These are phyloP conservation scores for Aeoliscus strigatus DNA, from an alignment of 2,797 vertebrate species.

Conservation along the genomic window DNA sequence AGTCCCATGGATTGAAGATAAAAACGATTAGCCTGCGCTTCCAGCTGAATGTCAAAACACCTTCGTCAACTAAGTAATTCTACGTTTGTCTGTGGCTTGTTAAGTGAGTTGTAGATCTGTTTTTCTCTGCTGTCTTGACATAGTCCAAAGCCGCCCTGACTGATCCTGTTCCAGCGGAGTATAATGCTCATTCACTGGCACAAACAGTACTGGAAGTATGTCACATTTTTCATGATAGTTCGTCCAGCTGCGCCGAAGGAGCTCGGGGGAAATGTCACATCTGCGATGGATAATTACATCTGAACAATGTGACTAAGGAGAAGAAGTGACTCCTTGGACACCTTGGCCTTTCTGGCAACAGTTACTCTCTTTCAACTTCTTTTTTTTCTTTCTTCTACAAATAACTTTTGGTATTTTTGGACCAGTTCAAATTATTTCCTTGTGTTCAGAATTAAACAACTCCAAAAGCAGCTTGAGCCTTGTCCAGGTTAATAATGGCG, in stretches of 20 bases:
- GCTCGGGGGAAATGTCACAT: conserved; percentile 4
- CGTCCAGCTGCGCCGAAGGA: conserved; percentile 20
- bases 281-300: conserved; percentile 5
- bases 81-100: conserved; percentile 48
- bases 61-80: conserved; percentile 39
- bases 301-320: conserved; percentile 1
- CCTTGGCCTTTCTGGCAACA: not conserved
- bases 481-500: conserved; percentile 33
- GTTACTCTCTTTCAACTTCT: too few species aligned
- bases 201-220: conserved; percentile 11
- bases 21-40: conserved; percentile 34
- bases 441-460: conserved; percentile 3
- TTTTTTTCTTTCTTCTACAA: not conserved
- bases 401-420: conserved; percentile 12
- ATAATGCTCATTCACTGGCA: conserved; percentile 13
- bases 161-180: conserved; percentile 34
- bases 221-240: conserved; percentile 21
- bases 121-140: conserved; percentile 33
- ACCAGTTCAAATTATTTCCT: not conserved
- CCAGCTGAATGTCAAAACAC: conserved; percentile 43
- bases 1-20: conserved; percentile 9
- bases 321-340: conserved; percentile 4
- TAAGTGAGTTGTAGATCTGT: conserved; percentile 25
- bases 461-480: conserved; percentile 11
- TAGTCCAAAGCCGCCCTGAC: conserved; percentile 31